Evolutionary conservation across 2,888 invertebrate species (phyloP).

Genomic region (Zele albiditarsus): DNA sequence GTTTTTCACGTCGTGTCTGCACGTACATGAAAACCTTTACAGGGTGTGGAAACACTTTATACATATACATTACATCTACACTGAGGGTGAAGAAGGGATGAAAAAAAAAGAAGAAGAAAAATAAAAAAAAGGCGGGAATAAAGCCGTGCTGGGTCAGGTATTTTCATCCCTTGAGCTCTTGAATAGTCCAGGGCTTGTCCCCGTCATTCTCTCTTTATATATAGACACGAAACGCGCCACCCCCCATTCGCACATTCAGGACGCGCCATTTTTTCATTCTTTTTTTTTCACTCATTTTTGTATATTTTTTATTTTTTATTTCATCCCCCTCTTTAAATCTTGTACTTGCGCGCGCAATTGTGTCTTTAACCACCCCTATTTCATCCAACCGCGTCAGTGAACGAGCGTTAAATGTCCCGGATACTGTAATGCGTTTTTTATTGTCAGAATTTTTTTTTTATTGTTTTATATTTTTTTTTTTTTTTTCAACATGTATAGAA

Average conservation of each 20-base stretch:
- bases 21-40: slow-evolving; percentile 25
- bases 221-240: slow-evolving; percentile 39
- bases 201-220: slow-evolving; percentile 25
- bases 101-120: slow-evolving; percentile 3
- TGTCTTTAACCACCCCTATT: neutral
- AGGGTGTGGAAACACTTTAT: slow-evolving; percentile 12
- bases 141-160: slow-evolving; percentile 50
- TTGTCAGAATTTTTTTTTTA: neutral
- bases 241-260: slow-evolving; percentile 47
- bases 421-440: slow-evolving; percentile 24
- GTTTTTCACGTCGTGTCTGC: slow-evolving; percentile 34
- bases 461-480: neutral
- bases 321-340: neutral
- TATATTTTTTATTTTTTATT: slow-evolving; percentile 1
- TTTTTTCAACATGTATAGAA: no score
- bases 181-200: slow-evolving; percentile 51
- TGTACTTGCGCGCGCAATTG: slow-evolving; percentile 22
- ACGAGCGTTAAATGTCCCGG: slow-evolving; percentile 23
- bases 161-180: slow-evolving; percentile 50
- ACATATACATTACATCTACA: neutral
- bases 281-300: slow-evolving; percentile 15
- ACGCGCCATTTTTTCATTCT: slow-evolving; percentile 31
- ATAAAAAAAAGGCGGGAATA: neutral
- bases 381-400: neutral
- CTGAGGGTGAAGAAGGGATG: neutral